phyloP scores from a whole-genome alignment of 1,140 invertebrate genomes.

The Diabrotica undecimpunctata region DNA sequence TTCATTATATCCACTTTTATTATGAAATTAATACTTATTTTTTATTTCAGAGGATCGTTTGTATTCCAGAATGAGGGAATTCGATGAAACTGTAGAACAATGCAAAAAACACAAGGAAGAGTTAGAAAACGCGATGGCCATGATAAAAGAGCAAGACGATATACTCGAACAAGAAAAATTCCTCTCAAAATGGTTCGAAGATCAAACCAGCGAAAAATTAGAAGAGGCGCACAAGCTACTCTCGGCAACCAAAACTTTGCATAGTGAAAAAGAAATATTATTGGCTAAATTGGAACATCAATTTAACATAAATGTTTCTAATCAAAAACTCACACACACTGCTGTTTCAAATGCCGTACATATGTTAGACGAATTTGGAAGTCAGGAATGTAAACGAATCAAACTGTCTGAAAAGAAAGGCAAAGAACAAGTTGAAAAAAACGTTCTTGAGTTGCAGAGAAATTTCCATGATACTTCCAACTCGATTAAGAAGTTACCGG shows the following conservation, averaged over 20 bases:
- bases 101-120: slow-evolving; percentile 17
- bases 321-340: slow-evolving; percentile 9
- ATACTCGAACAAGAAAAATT: slow-evolving; percentile 26
- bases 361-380: slow-evolving; percentile 13
- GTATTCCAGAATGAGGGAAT: slow-evolving; percentile 15
- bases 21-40: neutral
- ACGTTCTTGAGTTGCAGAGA: neutral
- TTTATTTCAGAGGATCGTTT: slow-evolving; percentile 13
- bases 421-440: neutral
- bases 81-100: slow-evolving; percentile 19
- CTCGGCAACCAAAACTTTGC: slow-evolving; percentile 21
- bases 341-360: slow-evolving; percentile 9
- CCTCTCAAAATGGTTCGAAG: slow-evolving; percentile 23
- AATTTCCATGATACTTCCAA: neutral
- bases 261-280: slow-evolving; percentile 22
- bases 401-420: slow-evolving; percentile 4
- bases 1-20: no score
- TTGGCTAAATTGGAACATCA: slow-evolving; percentile 29
- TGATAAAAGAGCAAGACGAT: slow-evolving; percentile 20
- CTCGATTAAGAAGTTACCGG: slow-evolving; percentile 1
- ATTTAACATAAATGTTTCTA: slow-evolving; percentile 23
- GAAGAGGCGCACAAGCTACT: slow-evolving; percentile 24
- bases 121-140: slow-evolving; percentile 20
- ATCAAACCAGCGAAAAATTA: slow-evolving; percentile 17
- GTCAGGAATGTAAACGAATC: neutral